phyloP scores from a whole-genome alignment of 1,140 invertebrate genomes.

The Reticulitermes speratus region DNA sequence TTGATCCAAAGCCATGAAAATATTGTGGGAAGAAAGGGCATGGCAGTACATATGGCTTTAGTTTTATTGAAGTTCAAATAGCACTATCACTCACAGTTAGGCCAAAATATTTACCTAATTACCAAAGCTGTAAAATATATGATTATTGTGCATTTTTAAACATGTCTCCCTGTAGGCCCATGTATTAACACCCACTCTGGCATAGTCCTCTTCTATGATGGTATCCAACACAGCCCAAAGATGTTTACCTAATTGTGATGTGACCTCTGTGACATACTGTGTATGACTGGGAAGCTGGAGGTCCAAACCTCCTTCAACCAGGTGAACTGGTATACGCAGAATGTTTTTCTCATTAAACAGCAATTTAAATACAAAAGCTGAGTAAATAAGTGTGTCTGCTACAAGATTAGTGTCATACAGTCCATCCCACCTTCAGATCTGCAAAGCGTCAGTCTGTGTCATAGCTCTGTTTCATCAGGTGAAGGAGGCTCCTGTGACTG shows the following conservation, averaged over 20 bases:
- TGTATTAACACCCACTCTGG: conserved; percentile 44
- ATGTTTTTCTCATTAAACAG: conserved; percentile 58
- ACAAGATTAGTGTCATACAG: background rate
- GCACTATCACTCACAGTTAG: too few species aligned
- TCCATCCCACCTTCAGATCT: conserved; percentile 63
- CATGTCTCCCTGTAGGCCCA: too few species aligned
- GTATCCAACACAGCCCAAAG: conserved; percentile 56
- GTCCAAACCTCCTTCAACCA: conserved; percentile 55
- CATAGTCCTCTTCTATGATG: conserved; percentile 57
- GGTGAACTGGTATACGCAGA: conserved; percentile 57
- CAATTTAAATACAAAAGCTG: conserved; percentile 20
- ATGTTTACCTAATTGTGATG: conserved; percentile 51
- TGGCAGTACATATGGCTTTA: too few species aligned
- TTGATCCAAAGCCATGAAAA: too few species aligned
- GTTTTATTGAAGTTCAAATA: too few species aligned
- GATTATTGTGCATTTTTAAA: too few species aligned
- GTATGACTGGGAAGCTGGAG: conserved; percentile 56
- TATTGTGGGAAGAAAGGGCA: too few species aligned
- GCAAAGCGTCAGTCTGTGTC: conserved; percentile 64
- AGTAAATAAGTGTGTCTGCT: background rate
- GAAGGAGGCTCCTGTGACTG: conserved; percentile 44
- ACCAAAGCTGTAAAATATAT: too few species aligned
- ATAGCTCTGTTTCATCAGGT: conserved; percentile 58
- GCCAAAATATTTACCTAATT: too few species aligned
- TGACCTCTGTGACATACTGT: conserved; percentile 61